Conservation (phyloP, 2,888 invertebrate genomes). For the Mythimna ferrago region DNA sequence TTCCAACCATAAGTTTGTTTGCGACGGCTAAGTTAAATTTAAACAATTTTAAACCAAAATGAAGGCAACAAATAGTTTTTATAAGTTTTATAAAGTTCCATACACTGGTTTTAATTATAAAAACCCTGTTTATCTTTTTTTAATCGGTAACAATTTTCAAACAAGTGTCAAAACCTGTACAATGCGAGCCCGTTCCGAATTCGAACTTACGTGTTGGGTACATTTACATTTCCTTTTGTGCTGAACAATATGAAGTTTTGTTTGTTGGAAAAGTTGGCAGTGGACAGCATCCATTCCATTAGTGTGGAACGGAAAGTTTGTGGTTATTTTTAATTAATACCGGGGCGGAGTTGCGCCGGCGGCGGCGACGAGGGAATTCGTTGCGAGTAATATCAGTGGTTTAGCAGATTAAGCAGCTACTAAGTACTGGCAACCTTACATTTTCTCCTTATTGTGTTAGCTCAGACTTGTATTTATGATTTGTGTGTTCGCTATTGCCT, state of each 20-base stretch:
- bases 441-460: constrained; percentile 54
- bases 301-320: constrained; percentile 70
- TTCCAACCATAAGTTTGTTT: background rate
- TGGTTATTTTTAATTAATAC: constrained; percentile 75
- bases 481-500: constrained; percentile 29
- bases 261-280: constrained; percentile 72
- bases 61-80: background rate
- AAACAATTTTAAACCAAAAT: constrained; percentile 1
- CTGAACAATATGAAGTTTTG: constrained; percentile 68
- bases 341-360: constrained; percentile 60
- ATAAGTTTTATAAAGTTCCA: background rate
- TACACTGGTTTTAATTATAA: background rate
- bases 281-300: constrained; percentile 70
- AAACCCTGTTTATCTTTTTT: background rate
- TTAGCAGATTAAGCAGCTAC: constrained; percentile 61
- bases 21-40: constrained; percentile 6
- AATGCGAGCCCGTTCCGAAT: constrained; percentile 33
- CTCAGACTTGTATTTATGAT: constrained; percentile 49
- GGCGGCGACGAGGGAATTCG: constrained; percentile 60
- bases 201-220: constrained; percentile 53
- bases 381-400: constrained; percentile 61
- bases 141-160: constrained; percentile 10
- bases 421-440: constrained; percentile 58
- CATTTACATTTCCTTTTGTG: constrained; percentile 70
- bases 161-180: constrained; percentile 30